A percentile compares a stretch with the other conserved stretches of the same genome.
These are phyloP conservation scores for Heteropelma amictum DNA, from an alignment of 2,888 invertebrate genomes.

Conservation along the genomic window DNA sequence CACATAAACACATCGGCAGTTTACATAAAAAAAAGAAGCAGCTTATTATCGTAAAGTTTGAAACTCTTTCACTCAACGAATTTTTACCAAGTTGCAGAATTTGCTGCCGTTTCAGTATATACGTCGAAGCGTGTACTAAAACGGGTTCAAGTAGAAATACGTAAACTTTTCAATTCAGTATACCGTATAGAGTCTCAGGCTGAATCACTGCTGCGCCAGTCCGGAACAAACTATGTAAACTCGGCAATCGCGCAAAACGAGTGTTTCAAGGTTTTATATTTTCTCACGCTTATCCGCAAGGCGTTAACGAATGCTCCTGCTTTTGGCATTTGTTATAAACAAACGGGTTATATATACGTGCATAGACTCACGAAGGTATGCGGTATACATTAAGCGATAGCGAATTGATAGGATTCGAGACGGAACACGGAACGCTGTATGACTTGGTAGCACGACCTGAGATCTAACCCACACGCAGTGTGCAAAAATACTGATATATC, in stretches of 20 bases:
- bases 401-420: slow-evolving; percentile 44
- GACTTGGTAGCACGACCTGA: slow-evolving; percentile 16
- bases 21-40: too few species aligned
- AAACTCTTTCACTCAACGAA: too few species aligned
- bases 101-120: too few species aligned
- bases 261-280: not conserved
- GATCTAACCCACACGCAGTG: slow-evolving; percentile 18
- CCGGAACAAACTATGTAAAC: not conserved
- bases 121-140: too few species aligned
- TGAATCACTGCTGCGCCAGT: not conserved
- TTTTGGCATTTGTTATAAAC: not conserved
- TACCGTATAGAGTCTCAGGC: too few species aligned
- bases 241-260: not conserved
- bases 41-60: too few species aligned
- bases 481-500: slow-evolving; percentile 47
- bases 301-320: not conserved
- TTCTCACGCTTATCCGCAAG: not conserved
- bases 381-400: slow-evolving; percentile 37
- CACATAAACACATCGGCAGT: too few species aligned
- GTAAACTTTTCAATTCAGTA: too few species aligned
- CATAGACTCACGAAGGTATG: not conserved
- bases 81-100: too few species aligned
- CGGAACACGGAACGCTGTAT: slow-evolving; percentile 18
- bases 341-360: not conserved
- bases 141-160: too few species aligned